These are phyloP conservation scores for Isurus oxyrinchus DNA, from an alignment of 2,113 vertebrate species.

Conservation along the genomic window DNA sequence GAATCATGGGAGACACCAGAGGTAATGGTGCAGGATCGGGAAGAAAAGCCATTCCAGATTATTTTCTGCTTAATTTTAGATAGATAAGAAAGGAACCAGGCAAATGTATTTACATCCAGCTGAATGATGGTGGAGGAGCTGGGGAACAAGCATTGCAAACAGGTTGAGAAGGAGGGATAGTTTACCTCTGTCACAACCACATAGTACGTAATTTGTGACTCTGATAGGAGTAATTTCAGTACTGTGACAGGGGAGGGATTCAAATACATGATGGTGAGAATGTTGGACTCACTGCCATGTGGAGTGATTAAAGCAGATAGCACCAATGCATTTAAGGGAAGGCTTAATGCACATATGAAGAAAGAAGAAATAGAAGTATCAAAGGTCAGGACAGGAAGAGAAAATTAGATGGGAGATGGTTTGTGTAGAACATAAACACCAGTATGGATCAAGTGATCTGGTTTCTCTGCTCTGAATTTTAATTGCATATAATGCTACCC, in stretches of 20 bases:
- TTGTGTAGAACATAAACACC: neutral
- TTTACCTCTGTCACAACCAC: too few species aligned
- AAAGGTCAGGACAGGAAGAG: neutral
- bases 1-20: too few species aligned
- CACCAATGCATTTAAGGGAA: neutral
- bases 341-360: neutral
- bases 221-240: too few species aligned
- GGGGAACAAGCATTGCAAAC: neutral
- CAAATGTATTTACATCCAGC: too few species aligned
- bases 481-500: neutral
- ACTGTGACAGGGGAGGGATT: too few species aligned
- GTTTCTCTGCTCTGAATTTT: neutral
- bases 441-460: neutral
- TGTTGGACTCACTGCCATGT: neutral
- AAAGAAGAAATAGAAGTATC: neutral
- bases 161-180: too few species aligned
- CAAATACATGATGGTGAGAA: neutral
- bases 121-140: too few species aligned
- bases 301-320: neutral
- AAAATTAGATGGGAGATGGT: neutral
- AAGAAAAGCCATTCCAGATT: too few species aligned
- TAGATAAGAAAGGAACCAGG: too few species aligned
- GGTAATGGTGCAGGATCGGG: too few species aligned
- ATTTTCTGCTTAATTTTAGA: too few species aligned
- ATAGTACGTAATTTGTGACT: too few species aligned